Conservation (phyloP, 1,140 invertebrate species). For the Nautilus pompilius region DNA sequence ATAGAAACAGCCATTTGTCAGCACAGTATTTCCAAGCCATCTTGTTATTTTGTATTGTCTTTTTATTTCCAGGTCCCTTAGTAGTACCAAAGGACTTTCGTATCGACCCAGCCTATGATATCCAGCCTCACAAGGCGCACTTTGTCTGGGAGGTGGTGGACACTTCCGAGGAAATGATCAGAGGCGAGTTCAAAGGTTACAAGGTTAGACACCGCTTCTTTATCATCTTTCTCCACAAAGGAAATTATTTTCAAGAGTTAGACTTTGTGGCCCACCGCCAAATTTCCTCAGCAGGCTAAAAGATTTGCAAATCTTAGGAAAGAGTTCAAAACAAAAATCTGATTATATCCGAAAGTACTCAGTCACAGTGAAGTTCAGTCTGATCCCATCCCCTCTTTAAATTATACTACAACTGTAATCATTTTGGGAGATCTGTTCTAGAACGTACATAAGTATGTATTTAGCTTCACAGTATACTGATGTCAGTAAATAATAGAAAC, state of each 20-base stretch:
- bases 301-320: not conserved
- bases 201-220: conserved; percentile 23
- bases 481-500: too few relatives aligned
- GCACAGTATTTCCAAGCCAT: too few relatives aligned
- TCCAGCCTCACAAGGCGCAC: conserved; percentile 35
- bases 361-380: too few relatives aligned
- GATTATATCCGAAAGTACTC: too few relatives aligned
- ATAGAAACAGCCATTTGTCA: too few relatives aligned
- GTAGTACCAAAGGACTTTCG: conserved; percentile 38
- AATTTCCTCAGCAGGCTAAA: not conserved
- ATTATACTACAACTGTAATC: too few relatives aligned
- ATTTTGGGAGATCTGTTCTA: too few relatives aligned
- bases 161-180: conserved; percentile 31
- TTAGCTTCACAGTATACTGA: too few relatives aligned
- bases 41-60: too few relatives aligned
- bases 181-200: conserved; percentile 43
- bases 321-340: not conserved
- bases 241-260: too few relatives aligned
- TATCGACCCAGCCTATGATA: conserved; percentile 26
- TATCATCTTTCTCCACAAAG: not conserved
- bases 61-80: conserved; percentile 33
- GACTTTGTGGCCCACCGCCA: not conserved
- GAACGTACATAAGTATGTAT: too few relatives aligned
- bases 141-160: conserved; percentile 48
- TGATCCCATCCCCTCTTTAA: not conserved